A percentile compares a stretch with the other conserved stretches of the same genome.
These are phyloP conservation scores for Prionailurus bengalensis DNA, from an alignment of 2,113 vertebrate species.

Conservation along the genomic window DNA sequence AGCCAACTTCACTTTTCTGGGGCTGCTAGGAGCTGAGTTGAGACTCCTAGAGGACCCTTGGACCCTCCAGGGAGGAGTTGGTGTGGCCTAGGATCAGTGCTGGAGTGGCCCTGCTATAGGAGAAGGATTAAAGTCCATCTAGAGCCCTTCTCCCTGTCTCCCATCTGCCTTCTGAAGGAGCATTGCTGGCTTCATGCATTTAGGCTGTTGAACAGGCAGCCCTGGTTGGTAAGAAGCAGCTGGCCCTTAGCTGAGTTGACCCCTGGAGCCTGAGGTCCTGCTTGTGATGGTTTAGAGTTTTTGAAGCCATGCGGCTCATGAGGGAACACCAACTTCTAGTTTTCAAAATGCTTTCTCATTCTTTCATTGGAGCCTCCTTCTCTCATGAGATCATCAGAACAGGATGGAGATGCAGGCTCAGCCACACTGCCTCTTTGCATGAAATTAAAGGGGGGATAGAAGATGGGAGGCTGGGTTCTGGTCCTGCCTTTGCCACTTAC, in stretches of 20 bases:
- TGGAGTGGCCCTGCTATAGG: background rate
- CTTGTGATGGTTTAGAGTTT: background rate
- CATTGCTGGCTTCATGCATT: background rate
- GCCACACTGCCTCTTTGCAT: background rate
- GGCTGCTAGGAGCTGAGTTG: background rate
- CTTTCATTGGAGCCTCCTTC: background rate
- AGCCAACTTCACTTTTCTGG: background rate
- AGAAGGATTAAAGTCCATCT: background rate
- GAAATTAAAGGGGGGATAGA: background rate
- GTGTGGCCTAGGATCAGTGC: background rate
- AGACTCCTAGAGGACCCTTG: background rate
- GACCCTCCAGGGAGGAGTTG: background rate
- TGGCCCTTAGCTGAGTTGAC: background rate
- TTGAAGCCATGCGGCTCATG: background rate
- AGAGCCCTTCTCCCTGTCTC: background rate
- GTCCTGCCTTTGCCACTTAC: background rate
- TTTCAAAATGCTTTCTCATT: constrained; percentile 33
- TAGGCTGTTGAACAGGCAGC: background rate
- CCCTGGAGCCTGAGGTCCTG: background rate
- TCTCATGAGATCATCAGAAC: background rate
- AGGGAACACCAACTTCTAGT: background rate
- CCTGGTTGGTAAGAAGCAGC: background rate
- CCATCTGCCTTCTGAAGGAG: background rate
- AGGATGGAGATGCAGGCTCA: background rate
- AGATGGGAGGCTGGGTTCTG: background rate